A percentile compares a stretch with the other conserved stretches of the same genome.
Evolutionary conservation across 2,797 vertebrate species (phyloP).

Genomic region (Mycteria americana): DNA sequence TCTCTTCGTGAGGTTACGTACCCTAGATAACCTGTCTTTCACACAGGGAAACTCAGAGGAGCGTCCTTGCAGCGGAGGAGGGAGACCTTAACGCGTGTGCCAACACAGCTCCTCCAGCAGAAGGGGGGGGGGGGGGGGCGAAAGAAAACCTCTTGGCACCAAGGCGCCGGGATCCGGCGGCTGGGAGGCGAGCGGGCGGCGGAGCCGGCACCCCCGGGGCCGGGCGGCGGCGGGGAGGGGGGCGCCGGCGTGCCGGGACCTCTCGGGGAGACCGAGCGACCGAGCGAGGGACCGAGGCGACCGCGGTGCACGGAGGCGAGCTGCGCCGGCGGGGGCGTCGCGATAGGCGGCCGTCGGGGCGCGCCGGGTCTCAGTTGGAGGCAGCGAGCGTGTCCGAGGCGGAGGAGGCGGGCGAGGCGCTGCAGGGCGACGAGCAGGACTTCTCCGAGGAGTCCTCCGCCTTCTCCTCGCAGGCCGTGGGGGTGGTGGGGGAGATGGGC

Average conservation of each 20-base stretch:
- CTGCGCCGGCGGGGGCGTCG: neutral
- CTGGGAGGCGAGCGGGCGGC: neutral
- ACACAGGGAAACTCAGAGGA: constrained; percentile 8
- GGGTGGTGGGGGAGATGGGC: constrained; percentile 77
- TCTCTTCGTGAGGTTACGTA: constrained; percentile 66
- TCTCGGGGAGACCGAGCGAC: neutral
- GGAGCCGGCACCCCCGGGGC: neutral
- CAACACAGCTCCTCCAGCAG: neutral
- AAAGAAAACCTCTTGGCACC: neutral
- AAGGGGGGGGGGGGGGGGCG: neutral
- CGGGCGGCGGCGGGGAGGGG: neutral
- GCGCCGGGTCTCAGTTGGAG: constrained; percentile 65
- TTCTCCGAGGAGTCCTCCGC: constrained; percentile 89
- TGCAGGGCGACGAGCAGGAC: constrained; percentile 87
- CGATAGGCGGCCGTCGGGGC: neutral
- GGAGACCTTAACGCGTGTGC: neutral
- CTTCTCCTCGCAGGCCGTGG: constrained; percentile 84
- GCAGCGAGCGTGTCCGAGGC: constrained; percentile 80
- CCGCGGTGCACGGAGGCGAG: neutral
- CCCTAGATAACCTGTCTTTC: constrained; percentile 43
- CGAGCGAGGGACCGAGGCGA: neutral
- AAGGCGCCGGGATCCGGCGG: neutral
- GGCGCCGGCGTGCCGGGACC: neutral
- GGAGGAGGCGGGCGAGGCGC: constrained; percentile 88
- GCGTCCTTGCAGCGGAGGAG: neutral